Base-by-base conservation (phyloP, 2,113 vertebrate genomes). In the Strigops habroptila region DNA sequence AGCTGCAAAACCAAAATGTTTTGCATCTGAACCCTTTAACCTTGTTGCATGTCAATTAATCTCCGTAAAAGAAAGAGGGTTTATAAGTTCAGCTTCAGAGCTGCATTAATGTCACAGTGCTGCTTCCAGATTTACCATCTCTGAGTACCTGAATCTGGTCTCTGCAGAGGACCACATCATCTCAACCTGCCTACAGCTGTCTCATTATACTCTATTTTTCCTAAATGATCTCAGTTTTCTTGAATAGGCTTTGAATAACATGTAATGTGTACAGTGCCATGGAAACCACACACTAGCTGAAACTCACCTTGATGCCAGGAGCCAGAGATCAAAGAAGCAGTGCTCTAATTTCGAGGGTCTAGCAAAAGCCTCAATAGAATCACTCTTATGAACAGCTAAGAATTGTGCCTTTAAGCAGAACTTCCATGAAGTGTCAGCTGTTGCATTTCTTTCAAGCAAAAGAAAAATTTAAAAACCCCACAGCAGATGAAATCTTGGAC, bases 261-360 rank as follows among this genome's bases (percentile, higher is more conserved):
- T 1, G 17, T 24, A 12, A 35, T 63, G 76, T 31, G 57, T 55
- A 43, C 39, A 16, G 41, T 5, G 51, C 51, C 64, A 22, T 21
- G 48, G 76, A 68, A 82, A 92, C 33, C 62, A 64, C 49, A 27
- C 39, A 33, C 12, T 9, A 28, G 23, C n/a, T 48, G 52, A 60
- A 81, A 35, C 3, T 81, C 65, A 64, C 27, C 17, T 3, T 18
- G 33, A 22, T 23, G 41, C 27, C 57, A 65, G 82, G 46, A 74
- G 18, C 5, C 25, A 63, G 53, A 78, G 25, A 30, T 16, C 44
- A 78, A 41, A 78, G 23, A 27, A 64, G 10, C 1, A 33, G 5
- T 8, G 14, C 10, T 69, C n/a, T 22, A 43, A 33, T 33, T 33
- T 27, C 0, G 0, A 60, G 30, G 9, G 10, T 10, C 21, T 28